Percentiles rank a stretch among this genome's conserved stretches.
Evolutionary conservation across 2,888 invertebrate genomes (phyloP).

Genomic region (Rhagophthalmus giganteus): DNA sequence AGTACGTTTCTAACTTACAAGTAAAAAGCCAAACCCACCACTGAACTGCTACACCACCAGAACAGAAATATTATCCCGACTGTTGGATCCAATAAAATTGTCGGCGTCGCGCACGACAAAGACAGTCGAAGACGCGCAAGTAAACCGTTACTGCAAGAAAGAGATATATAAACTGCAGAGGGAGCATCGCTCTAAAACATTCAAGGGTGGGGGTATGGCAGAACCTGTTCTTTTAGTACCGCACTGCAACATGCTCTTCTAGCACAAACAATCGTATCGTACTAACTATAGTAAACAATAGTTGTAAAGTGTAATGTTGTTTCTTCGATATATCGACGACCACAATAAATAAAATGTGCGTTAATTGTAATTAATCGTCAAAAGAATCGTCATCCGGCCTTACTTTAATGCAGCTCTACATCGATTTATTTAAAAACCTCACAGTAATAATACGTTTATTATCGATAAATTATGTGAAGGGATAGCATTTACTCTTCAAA

Average conservation of each 20-base stretch:
- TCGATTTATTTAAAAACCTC: conserved; percentile 8
- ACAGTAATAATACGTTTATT: background rate
- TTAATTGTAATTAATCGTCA: conserved; percentile 15
- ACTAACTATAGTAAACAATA: background rate
- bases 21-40: conserved; percentile 23
- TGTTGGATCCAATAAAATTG: conserved; percentile 19
- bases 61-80: conserved; percentile 21
- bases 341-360: conserved; percentile 8
- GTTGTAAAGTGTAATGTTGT: conserved; percentile 3
- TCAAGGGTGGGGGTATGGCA: conserved; percentile 22
- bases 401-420: conserved; percentile 14
- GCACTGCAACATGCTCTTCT: conserved; percentile 18
- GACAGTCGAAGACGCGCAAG: conserved; percentile 9
- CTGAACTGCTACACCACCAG: conserved; percentile 22
- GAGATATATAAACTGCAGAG: conserved; percentile 23
- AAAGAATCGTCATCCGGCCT: conserved; percentile 20
- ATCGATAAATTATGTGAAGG: conserved; percentile 13
- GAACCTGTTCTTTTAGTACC: conserved; percentile 26
- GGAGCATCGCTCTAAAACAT: conserved; percentile 24
- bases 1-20: conserved; percentile 3
- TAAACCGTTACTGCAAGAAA: conserved; percentile 3
- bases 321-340: background rate
- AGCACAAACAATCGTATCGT: conserved; percentile 16
- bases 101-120: conserved; percentile 25
- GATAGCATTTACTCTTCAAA: conserved; percentile 10